phyloP scores from a whole-genome alignment of 2,888 invertebrate species.

The Lycocerus yunnanus region DNA sequence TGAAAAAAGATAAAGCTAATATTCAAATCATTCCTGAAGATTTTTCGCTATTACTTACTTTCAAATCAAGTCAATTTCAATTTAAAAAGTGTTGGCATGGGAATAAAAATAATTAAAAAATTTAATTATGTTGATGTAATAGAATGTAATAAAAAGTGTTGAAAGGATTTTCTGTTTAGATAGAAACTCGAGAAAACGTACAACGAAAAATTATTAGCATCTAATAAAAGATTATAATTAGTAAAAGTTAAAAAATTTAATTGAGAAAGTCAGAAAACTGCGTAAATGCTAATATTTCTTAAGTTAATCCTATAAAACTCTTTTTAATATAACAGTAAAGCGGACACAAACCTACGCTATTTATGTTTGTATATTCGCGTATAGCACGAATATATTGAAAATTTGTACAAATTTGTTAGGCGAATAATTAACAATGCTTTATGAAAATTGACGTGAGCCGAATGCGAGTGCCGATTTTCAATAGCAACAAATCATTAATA shows the following conservation, averaged over 20 bases:
- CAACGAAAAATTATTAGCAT: background rate
- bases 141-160: background rate
- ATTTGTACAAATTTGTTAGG: no score
- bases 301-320: background rate
- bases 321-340: no score
- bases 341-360: background rate
- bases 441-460: no score
- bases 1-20: no score
- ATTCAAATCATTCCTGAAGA: no score
- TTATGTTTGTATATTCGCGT: no score
- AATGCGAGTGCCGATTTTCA: no score
- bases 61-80: background rate
- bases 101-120: background rate
- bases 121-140: background rate
- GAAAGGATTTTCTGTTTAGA: background rate
- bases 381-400: no score
- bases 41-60: background rate
- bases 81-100: background rate
- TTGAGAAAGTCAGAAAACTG: background rate
- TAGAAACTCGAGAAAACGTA: background rate
- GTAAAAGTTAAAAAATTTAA: background rate
- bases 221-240: background rate
- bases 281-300: background rate
- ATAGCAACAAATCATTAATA: no score
- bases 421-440: no score